These are phyloP conservation scores for Chloroclystis v-ata DNA, from an alignment of 2,888 invertebrate genomes.

Conservation along the genomic window DNA sequence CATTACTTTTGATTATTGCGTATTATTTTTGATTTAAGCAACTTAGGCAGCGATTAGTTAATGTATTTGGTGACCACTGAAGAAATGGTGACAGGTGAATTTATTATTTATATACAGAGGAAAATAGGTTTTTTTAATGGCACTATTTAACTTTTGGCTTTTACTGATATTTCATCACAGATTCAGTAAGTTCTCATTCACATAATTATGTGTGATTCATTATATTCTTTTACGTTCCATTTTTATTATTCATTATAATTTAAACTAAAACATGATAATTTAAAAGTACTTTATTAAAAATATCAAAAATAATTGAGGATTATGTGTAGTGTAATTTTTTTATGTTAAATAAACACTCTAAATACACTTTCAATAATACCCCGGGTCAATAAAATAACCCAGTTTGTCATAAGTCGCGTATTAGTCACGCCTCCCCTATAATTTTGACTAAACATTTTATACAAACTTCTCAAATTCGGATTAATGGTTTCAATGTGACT, in stretches of 20 bases:
- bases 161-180: no score
- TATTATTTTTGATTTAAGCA: slow-evolving; percentile 75
- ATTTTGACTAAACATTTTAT: slow-evolving; percentile 52
- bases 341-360: no score
- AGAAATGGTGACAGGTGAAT: not conserved
- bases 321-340: no score
- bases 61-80: slow-evolving; percentile 5
- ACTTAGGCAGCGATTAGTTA: slow-evolving; percentile 30
- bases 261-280: no score
- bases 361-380: no score
- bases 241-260: not conserved
- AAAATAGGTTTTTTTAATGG: no score
- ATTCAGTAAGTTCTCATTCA: no score
- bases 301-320: no score
- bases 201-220: no score
- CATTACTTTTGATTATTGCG: slow-evolving; percentile 55
- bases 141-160: no score
- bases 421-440: slow-evolving; percentile 68
- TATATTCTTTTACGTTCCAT: not conserved
- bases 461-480: slow-evolving; percentile 53
- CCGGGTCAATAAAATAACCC: slow-evolving; percentile 32
- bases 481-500: slow-evolving; percentile 61
- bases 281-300: no score
- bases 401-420: slow-evolving; percentile 50
- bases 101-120: not conserved